Base-by-base conservation (phyloP, 1,140 invertebrate species). In the Formica exsecta region DNA sequence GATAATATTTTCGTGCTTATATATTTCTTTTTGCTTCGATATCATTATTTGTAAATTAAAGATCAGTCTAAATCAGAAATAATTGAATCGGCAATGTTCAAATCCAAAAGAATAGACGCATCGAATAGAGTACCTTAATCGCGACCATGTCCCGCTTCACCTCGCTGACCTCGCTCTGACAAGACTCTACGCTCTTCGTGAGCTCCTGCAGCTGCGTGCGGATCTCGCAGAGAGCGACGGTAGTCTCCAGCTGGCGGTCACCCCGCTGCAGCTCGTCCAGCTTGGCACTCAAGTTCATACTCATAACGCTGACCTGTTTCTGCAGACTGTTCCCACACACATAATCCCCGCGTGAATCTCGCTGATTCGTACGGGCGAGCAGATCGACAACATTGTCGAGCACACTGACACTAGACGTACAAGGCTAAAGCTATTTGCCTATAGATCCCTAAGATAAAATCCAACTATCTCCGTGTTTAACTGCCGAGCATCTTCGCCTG, bases 251-350 rank as follows among this genome's bases (percentile, higher is more conserved):
- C 95, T 98, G 98, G 90, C 97, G 97, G 96, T 98, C 97, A 94
- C 97, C 97, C 91, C 97, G 96, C 93, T 98, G 98, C 95, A 98
- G 97, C 96, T 98, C 98, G 96, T 98, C 98, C 96, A 98, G 96
- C 96, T 98, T 98, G 92, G 97, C 97, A 94, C 97, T 97, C 96
- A 98, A 96, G 96, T 98, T 98, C 97, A 98, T 98, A 96, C 98
- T 98, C 98, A 98, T 98, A 96, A 98, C 97, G 96, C 97, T 98
- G 96, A 98, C 97, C 97, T 98, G 98, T 96, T 98, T 98, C 96
- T 98, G 98, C 96, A 98, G 97, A 97, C 98, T 98, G 96, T 85
- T 91, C 89, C 91, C 87, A 95, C 89, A 94, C 88, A 93, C 79
- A 90, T 79, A 90, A 87, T 70, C 76, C 89, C 76, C 73, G 76